Evolutionary conservation across 2,888 invertebrate genomes (phyloP), one percentile per base, ranked within the genome.

Genomic region (Ceramica pisi): DNA sequence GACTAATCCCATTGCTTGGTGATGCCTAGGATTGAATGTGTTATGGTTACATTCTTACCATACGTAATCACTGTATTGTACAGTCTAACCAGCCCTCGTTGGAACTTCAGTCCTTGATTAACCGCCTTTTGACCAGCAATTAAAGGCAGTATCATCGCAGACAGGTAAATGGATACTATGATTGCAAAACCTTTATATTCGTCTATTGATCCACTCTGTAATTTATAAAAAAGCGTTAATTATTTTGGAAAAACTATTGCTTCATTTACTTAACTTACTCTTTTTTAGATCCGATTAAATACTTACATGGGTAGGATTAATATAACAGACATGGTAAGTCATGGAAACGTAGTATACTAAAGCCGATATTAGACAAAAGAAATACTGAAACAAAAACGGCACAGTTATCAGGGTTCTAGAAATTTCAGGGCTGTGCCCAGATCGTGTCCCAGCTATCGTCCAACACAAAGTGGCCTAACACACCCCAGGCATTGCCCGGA

Each of bases 51-150:
- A 19, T 16, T 55, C 53, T 64, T 48, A 66, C 66, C 61, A 31
- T 19, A n/a, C 19, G 14, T 31, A 21, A 56, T 31, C 41, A 62
- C 41, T 50, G 31, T 71, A 48, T 71, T 71, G 14, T 71, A 71
- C 9, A 71, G 48, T 4, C 61, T 38, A 5, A 56, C 55, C 41
- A 71, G 31, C 16, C 23, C 12, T 12, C 41, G 46, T 1, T 23
- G 31, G 8, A 41, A 56, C 6, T 62, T 48, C 2, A n/a, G 2
- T 12, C 61, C 71, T 61, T 71, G 61, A 48, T 71, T 71, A 0
- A 8, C n/a, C n/a, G 46, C 16, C 55, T 44, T 56, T 23, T 71
- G 71, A n/a, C 55, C 72, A 56, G 72, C 61, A 31, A 71, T 6
- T 10, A 71, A 48, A 8, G 53, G 26, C 21, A 71, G 31, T 19